phyloP scores from a whole-genome alignment of 2,888 invertebrate species.

The Magallana nippona region DNA sequence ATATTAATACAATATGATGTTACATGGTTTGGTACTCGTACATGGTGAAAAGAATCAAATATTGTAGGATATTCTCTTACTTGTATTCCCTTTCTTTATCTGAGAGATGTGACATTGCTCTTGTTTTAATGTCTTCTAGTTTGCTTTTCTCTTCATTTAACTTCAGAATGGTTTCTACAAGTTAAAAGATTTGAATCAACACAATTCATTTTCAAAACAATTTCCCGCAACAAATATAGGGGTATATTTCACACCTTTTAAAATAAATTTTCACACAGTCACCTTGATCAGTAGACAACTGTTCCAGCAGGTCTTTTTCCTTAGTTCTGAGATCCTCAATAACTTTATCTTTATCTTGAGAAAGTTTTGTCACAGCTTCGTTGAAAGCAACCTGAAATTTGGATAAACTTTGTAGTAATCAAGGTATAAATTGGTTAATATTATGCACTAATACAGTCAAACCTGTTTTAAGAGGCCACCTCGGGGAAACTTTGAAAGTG shows the following conservation, averaged over 20 bases:
- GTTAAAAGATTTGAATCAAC: background rate
- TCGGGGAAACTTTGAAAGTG: no score
- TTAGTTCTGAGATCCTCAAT: slow-evolving; percentile 84
- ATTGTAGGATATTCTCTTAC: slow-evolving; percentile 40
- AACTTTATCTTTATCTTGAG: slow-evolving; percentile 87
- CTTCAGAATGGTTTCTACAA: slow-evolving; percentile 53
- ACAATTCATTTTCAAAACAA: no score
- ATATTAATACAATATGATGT: no score
- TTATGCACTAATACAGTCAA: no score
- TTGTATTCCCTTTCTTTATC: slow-evolving; percentile 60
- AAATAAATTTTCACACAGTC: no score
- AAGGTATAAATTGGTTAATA: no score
- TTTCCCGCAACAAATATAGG: no score
- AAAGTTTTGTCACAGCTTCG: slow-evolving; percentile 85
- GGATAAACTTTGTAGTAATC: no score
- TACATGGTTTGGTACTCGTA: no score
- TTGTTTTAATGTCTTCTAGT: slow-evolving; percentile 58
- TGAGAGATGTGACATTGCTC: slow-evolving; percentile 56
- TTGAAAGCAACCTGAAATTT: slow-evolving; percentile 81
- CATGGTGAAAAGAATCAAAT: no score
- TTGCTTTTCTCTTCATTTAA: slow-evolving; percentile 57
- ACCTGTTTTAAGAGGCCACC: no score
- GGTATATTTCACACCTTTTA: no score
- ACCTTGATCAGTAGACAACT: slow-evolving; percentile 61
- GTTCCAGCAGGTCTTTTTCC: slow-evolving; percentile 75